Conservation (phyloP, 2,113 vertebrate genomes). For the Stercorarius parasiticus region DNA sequence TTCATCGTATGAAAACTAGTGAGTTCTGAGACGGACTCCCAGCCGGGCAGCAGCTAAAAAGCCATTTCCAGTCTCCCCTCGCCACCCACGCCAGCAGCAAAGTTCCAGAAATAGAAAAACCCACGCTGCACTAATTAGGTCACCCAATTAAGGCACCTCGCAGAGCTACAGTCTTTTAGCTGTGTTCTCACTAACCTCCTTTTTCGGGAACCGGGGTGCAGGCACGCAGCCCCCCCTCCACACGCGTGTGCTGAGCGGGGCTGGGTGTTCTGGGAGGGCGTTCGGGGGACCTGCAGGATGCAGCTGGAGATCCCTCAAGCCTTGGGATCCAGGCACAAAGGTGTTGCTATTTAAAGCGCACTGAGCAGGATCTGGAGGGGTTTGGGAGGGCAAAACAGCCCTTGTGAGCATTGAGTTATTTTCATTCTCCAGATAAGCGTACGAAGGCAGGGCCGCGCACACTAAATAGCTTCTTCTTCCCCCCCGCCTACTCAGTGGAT, state of each 20-base stretch:
- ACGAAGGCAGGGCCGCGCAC: not conserved
- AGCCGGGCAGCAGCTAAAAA: not conserved
- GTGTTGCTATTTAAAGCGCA: not conserved
- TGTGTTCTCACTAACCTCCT: not conserved
- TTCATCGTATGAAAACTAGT: not conserved
- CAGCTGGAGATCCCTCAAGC: not conserved
- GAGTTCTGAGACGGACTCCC: not conserved
- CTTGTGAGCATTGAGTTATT: not conserved
- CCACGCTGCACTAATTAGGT: not conserved
- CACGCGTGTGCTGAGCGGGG: not conserved
- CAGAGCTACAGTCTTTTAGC: not conserved
- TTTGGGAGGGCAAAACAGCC: not conserved
- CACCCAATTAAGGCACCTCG: slow-evolving; percentile 1
- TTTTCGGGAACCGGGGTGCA: not conserved
- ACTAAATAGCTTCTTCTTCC: not conserved
- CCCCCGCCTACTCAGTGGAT: not conserved
- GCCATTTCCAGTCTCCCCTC: not conserved
- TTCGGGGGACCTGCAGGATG: accelerated
- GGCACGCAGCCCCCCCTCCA: not conserved
- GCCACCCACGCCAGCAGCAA: not conserved
- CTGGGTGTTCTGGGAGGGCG: not conserved
- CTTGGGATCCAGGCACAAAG: not conserved
- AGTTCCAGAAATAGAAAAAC: slow-evolving; percentile 41
- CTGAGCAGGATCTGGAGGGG: not conserved
- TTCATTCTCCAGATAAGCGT: not conserved